Percentiles rank a stretch among this genome's conserved stretches.
Evolutionary conservation across 2,888 invertebrate genomes (phyloP).

Genomic region (Hypolimnas misippus): DNA sequence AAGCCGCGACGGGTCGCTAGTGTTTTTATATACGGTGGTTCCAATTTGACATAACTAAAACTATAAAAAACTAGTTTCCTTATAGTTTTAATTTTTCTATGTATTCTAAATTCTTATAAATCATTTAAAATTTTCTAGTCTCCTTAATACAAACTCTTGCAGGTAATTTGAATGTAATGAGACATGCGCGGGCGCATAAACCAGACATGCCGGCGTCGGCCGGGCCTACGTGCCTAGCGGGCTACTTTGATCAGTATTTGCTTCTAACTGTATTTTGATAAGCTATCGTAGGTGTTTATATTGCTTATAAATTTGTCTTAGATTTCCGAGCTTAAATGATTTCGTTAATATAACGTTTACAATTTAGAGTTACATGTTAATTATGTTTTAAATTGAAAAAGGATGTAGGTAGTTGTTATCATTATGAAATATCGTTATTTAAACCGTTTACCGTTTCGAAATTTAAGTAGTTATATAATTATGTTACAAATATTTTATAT

Average conservation of each 20-base stretch:
- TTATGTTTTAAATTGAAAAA: not conserved
- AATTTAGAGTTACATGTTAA: not conserved
- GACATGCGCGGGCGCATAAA: conserved; percentile 26
- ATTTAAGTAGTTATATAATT: no score
- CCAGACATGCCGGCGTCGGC: conserved; percentile 35
- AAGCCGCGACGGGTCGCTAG: no score
- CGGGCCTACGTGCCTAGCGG: conserved; percentile 33
- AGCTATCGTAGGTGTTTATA: conserved; percentile 33
- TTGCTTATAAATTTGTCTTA: conserved; percentile 29
- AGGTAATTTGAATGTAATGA: conserved; percentile 24
- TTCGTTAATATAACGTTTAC: not conserved
- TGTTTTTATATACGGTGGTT: no score
- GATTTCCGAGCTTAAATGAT: conserved; percentile 16
- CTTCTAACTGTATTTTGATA: conserved; percentile 38
- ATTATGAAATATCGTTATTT: not conserved
- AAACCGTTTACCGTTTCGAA: not conserved
- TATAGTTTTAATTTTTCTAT: no score
- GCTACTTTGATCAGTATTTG: conserved; percentile 36
- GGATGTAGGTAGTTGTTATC: not conserved
- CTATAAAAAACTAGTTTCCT: no score
- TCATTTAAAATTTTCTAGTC: not conserved
- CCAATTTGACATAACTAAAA: no score
- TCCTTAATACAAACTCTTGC: conserved; percentile 2
- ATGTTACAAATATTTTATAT: no score
- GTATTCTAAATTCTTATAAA: not conserved